phyloP scores from a whole-genome alignment of 2,888 invertebrate genomes.

The Perizoma affinitatum region DNA sequence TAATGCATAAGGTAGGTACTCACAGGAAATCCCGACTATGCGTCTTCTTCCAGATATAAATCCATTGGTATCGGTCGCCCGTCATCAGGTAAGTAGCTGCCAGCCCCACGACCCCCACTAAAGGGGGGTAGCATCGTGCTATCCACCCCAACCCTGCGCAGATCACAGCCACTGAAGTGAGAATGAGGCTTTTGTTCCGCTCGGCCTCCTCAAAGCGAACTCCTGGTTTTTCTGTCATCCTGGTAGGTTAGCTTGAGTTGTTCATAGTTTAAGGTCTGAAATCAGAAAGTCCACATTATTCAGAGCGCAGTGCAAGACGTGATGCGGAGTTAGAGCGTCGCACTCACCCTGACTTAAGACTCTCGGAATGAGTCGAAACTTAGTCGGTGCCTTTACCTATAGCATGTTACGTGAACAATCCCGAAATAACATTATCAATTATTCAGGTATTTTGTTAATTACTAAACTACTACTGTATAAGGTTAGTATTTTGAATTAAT shows the following conservation, averaged over 20 bases:
- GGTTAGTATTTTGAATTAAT: no score
- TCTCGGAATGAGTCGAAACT: no score
- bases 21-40: slow-evolving; percentile 68
- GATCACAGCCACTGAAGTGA: slow-evolving; percentile 52
- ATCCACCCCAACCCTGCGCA: slow-evolving; percentile 59
- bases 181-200: slow-evolving; percentile 54
- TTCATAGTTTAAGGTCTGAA: slow-evolving; percentile 43
- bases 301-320: no score
- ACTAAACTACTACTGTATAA: no score
- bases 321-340: no score
- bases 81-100: slow-evolving; percentile 67
- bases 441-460: no score
- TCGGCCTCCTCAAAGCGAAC: slow-evolving; percentile 77
- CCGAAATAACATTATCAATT: no score
- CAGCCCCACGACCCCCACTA: slow-evolving; percentile 54
- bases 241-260: slow-evolving; percentile 52
- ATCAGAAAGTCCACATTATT: not conserved
- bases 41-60: slow-evolving; percentile 76
- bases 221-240: slow-evolving; percentile 72
- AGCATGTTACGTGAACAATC: no score
- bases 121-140: slow-evolving; percentile 48
- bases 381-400: no score
- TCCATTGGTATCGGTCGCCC: slow-evolving; percentile 77
- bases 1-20: slow-evolving; percentile 47
- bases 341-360: no score